Evolutionary conservation across 1,140 invertebrate genomes (phyloP).

Genomic region (Trachelipus rathkii): DNA sequence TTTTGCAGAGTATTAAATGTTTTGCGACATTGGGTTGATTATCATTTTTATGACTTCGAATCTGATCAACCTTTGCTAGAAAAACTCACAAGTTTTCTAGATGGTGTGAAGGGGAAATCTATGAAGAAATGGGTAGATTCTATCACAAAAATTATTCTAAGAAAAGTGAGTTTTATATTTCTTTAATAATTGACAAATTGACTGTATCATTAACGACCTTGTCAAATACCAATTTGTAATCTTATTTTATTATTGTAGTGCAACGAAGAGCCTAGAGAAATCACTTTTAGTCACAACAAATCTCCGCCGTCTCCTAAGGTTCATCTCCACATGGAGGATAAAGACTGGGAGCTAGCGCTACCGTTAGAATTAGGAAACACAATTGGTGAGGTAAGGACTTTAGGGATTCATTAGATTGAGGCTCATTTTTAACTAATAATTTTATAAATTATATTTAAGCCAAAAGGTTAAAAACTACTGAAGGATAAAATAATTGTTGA

Average conservation of each 20-base stretch:
- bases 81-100: conserved; percentile 75
- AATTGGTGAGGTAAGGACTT: conserved; percentile 18
- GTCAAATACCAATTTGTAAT: background rate
- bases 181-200: conserved; percentile 52
- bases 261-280: conserved; percentile 42
- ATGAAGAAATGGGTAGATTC: conserved; percentile 96
- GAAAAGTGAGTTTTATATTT: conserved; percentile 63
- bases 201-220: no score
- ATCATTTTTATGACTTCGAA: conserved; percentile 99
- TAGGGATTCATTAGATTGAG: no score
- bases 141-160: conserved; percentile 87
- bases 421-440: no score
- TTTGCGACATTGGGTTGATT: conserved; percentile 94
- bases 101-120: conserved; percentile 82
- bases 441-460: no score
- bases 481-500: no score
- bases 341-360: conserved; percentile 68
- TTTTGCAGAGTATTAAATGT: conserved; percentile 89
- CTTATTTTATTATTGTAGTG: conserved; percentile 25
- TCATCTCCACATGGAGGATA: conserved; percentile 71
- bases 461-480: no score
- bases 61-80: conserved; percentile 74
- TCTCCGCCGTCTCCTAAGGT: conserved; percentile 81
- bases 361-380: conserved; percentile 32
- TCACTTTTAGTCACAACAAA: conserved; percentile 72